These are phyloP conservation scores for Temnothorax nylanderi DNA, from an alignment of 1,140 invertebrate species.

Conservation along the genomic window DNA sequence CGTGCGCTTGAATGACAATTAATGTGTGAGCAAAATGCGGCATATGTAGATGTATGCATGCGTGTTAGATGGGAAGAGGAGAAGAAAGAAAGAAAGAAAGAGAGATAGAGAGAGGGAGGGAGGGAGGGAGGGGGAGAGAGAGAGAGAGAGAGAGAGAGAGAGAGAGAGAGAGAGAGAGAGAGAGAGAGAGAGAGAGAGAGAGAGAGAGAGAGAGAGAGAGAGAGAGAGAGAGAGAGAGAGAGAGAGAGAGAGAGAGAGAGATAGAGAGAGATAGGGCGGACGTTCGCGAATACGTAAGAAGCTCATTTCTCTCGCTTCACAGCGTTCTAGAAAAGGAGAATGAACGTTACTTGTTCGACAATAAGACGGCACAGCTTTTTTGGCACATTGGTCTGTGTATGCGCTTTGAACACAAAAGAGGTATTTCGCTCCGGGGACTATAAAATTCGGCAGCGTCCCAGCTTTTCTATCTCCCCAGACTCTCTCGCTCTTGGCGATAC, in stretches of 20 bases:
- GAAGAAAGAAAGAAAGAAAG: not conserved
- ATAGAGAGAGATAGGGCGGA: not conserved
- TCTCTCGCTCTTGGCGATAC: not conserved
- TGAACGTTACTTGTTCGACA: constrained; percentile 5
- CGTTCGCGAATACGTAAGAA: constrained; percentile 34
- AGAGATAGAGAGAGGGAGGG: not conserved
- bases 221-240: too few species aligned
- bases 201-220: too few species aligned
- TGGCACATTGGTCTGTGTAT: constrained; percentile 5
- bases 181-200: not conserved
- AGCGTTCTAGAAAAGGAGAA: not conserved
- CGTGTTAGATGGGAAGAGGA: constrained; percentile 1
- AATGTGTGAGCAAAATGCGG: not conserved
- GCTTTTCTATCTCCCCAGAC: not conserved
- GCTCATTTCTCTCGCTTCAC: constrained; percentile 28
- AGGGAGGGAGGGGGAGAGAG: too few species aligned
- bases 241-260: not conserved
- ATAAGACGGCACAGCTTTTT: constrained; percentile 27
- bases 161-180: not conserved
- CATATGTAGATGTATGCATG: not conserved
- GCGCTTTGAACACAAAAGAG: constrained; percentile 1
- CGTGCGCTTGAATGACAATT: not conserved
- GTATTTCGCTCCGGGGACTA: constrained; percentile 1
- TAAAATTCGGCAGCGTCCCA: not conserved
- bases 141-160: too few species aligned